phyloP scores from a whole-genome alignment of 2,888 invertebrate species.

The Cotesia congregata region DNA sequence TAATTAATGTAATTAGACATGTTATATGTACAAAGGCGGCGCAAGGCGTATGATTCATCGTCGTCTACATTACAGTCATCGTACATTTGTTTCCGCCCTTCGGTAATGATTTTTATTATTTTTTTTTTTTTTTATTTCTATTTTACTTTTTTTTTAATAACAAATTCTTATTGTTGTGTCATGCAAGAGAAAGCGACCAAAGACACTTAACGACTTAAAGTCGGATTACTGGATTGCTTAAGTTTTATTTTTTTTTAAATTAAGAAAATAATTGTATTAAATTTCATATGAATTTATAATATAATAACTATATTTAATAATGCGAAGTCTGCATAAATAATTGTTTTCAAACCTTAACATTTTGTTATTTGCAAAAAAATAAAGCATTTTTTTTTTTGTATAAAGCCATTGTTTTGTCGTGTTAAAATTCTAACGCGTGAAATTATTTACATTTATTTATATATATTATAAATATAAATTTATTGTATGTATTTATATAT shows the following conservation, averaged over 20 bases:
- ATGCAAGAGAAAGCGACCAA: conserved; percentile 20
- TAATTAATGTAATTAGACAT: conserved; percentile 55
- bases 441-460: conserved; percentile 1
- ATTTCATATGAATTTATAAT: conserved; percentile 14
- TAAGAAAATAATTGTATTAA: conserved; percentile 16
- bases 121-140: too few relatives aligned
- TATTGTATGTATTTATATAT: background rate
- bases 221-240: conserved; percentile 5
- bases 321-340: conserved; percentile 10
- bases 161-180: conserved; percentile 22
- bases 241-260: conserved; percentile 13
- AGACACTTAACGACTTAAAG: background rate
- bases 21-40: conserved; percentile 58
- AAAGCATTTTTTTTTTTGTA: background rate
- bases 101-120: conserved; percentile 2
- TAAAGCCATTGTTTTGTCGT: background rate
- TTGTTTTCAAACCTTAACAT: background rate
- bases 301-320: conserved; percentile 13
- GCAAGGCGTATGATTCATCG: conserved; percentile 48
- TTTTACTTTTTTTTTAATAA: conserved; percentile 23
- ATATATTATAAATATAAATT: background rate
- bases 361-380: background rate
- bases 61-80: conserved; percentile 40
- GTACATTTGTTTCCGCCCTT: conserved; percentile 25
- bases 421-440: background rate